Evolutionary conservation across 2,113 vertebrate genomes (phyloP), one percentile per base, ranked within the genome.

Genomic region (Prolemur simus): DNA sequence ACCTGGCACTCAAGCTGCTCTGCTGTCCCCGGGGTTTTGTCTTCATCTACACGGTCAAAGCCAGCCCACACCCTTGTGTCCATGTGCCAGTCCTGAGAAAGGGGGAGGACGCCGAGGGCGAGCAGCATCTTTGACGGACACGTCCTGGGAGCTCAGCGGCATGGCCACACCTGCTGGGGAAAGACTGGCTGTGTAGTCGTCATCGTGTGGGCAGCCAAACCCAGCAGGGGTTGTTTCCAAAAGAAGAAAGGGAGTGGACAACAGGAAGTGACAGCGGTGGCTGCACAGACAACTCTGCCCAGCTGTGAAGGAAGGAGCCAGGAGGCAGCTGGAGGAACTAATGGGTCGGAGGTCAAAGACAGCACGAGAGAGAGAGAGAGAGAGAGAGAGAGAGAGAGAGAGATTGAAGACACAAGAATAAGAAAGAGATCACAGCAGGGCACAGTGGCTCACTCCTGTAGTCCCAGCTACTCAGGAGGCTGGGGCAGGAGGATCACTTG

Each of bases 281-380:
- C 42, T 42, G 60, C 4, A 0, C 52, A 23, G 66, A 20, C 7
- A 3, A 10, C 25, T 25, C 34, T 37, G 52, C 42, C 8, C 7
- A 29, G 39, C 37, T 11, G 52, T 29, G 76, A 54, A 18, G 84
- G 58, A 87, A 25, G 17, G 42, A 93, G 42, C 21, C 0, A 2
- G 21, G n/a, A 27, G 9, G 32, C 4, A 2, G 27, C 27, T 3
- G 47, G 18, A 4, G n/a, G 8, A 14, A 2, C 0, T 2, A 25
- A 12, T 7, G 37, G 34, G 34, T 29, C 25, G 5, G 4, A 2
- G 17, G 15, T 8, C 68, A 21, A 20, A 18, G 17, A 60, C 20
- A 87, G 39, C 34, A 34, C 8, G 3, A 29, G 45, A 37, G n/a
- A 69, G 39, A 76, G 86, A 63, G 39, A 76, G n/a, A 69, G 5